Evolutionary conservation across 2,797 vertebrate species (phyloP).

Genomic region (Pipistrellus kuhlii): DNA sequence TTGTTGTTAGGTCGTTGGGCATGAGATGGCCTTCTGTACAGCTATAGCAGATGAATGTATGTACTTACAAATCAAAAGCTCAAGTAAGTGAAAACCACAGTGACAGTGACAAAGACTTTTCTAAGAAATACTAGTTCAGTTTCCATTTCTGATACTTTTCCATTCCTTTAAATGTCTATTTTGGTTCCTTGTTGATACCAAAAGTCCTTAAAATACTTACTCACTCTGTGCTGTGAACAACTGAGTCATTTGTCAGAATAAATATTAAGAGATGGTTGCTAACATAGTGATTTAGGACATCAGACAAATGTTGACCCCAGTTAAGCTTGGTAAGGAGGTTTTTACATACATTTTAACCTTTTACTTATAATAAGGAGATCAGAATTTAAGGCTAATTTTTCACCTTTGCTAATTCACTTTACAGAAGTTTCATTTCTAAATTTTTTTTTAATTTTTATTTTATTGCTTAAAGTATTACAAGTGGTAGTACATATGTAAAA

Average conservation of each 20-base stretch:
- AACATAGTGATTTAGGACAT: not conserved
- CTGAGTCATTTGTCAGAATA: conserved; percentile 32
- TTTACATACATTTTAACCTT: not conserved
- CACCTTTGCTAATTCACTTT: not conserved
- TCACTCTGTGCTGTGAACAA: conserved; percentile 52
- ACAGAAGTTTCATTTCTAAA: conserved; percentile 53
- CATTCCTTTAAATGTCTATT: conserved; percentile 62
- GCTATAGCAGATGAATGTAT: not conserved
- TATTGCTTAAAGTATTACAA: not conserved
- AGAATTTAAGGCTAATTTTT: not conserved
- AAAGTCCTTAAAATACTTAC: conserved; percentile 37
- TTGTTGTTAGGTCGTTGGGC: not conserved
- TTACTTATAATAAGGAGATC: not conserved
- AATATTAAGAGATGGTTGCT: not conserved
- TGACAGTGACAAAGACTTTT: conserved; percentile 69
- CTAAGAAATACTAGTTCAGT: conserved; percentile 65
- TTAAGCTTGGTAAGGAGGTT: not conserved
- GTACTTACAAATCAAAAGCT: conserved; percentile 52
- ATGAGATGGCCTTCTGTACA: not conserved
- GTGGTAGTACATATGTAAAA: not conserved
- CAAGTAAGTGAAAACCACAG: conserved; percentile 69
- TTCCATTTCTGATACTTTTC: conserved; percentile 67
- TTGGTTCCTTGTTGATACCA: conserved; percentile 42
- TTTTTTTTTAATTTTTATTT: not conserved
- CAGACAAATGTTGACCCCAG: not conserved